phyloP scores from a whole-genome alignment of 2,888 invertebrate genomes.

The Chymomyza procnemis region DNA sequence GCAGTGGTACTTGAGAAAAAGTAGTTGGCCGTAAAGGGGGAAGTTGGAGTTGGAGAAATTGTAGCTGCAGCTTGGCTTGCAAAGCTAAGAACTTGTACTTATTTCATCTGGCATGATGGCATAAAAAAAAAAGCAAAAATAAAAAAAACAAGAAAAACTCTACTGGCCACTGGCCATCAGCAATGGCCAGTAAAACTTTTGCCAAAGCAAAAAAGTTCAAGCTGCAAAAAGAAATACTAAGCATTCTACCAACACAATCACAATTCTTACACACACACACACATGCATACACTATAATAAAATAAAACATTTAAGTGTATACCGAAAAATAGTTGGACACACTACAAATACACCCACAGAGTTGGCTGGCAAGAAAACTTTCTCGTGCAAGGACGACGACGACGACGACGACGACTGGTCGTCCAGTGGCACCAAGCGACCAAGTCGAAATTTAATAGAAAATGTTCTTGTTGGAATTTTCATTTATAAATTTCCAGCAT shows the following conservation, averaged over 20 bases:
- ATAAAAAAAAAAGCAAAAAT: too few relatives aligned
- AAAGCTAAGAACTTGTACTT: constrained; percentile 71
- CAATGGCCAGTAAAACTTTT: constrained; percentile 51
- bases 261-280: neutral
- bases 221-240: constrained; percentile 53
- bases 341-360: constrained; percentile 1
- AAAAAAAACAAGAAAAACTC: too few relatives aligned
- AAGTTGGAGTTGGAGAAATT: constrained; percentile 39
- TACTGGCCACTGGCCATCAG: constrained; percentile 14
- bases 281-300: constrained; percentile 28
- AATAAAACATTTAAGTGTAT: constrained; percentile 31
- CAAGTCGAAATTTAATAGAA: constrained; percentile 67
- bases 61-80: neutral
- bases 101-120: neutral
- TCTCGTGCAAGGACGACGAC: constrained; percentile 45
- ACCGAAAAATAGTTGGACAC: constrained; percentile 34
- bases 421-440: constrained; percentile 12
- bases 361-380: constrained; percentile 60
- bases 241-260: neutral
- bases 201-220: constrained; percentile 59
- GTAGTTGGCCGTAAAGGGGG: too few relatives aligned
- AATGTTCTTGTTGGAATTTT: constrained; percentile 75
- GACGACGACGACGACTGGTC: constrained; percentile 18
- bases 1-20: constrained; percentile 71
- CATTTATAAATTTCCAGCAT: constrained; percentile 67